phyloP scores from a whole-genome alignment of 1,140 invertebrate species.

The Colletes gigas region DNA sequence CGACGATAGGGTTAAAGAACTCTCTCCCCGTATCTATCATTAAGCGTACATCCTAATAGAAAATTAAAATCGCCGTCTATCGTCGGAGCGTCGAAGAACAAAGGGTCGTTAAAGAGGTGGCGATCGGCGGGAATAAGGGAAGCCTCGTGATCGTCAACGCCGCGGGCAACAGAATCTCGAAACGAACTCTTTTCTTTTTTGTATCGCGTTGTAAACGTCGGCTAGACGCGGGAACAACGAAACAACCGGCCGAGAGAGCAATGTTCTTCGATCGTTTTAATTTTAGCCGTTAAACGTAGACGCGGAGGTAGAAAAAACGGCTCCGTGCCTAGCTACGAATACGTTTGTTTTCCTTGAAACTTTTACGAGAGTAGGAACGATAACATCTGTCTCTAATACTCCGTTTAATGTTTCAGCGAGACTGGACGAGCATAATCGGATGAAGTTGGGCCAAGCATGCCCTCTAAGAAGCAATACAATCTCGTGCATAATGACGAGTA shows the following conservation, averaged over 20 bases:
- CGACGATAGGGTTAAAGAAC: no score
- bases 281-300: background rate
- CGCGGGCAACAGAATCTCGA: background rate
- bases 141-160: background rate
- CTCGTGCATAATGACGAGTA: slow-evolving; percentile 97
- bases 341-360: slow-evolving; percentile 9
- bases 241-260: background rate
- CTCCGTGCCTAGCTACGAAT: no score
- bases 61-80: background rate
- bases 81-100: background rate
- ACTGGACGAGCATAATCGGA: slow-evolving; percentile 75
- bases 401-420: slow-evolving; percentile 69
- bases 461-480: slow-evolving; percentile 95
- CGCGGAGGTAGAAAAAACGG: background rate
- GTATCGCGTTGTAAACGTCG: background rate
- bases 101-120: background rate
- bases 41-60: no score
- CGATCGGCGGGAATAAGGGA: background rate
- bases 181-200: background rate
- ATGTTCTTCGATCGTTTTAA: background rate
- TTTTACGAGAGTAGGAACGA: background rate
- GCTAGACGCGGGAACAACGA: background rate
- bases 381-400: background rate
- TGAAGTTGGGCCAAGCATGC: slow-evolving; percentile 84
- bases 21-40: no score